Evolutionary conservation across 2,888 invertebrate genomes (phyloP), one percentile per base, ranked within the genome.

Genomic region (Troides aeacus): DNA sequence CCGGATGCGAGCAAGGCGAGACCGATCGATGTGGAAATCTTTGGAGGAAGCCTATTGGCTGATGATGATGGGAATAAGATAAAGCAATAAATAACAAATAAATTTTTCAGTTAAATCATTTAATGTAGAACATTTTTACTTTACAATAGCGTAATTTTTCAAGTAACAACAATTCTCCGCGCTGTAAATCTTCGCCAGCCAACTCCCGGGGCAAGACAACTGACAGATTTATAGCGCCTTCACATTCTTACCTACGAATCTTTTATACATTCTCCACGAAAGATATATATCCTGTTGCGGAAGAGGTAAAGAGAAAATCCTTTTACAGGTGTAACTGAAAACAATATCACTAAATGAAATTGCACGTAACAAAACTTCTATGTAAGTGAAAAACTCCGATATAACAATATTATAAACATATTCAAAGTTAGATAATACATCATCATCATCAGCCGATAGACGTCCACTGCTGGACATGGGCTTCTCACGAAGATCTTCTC

Each of bases 141-240:
- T 58, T 6, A 58, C 23, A 58, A 58, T 39, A 53, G 69, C 63
- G 57, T 70, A 71, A 70, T 69, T 73, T 69, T 66, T 70, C 58
- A 46, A 66, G 71, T 61, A 68, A 30, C 59, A 66, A 64, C 67
- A 23, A 62, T 62, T 59, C 36, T 42, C 21, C 18, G 36, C 53
- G 73, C 77, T 74, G 72, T 81, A 81, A 81, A 81, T 81, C 80
- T 77, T 75, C 64, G 74, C 73, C 72, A 73, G 69, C 72, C 59
- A 56, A 70, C 70, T 42, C 70, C 68, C 71, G 70, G 72, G 72
- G 72, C 74, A 24, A 61, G 71, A 71, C 71, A 62, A 57, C 64
- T 65, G 70, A 62, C 74, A 75, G 77, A 80, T 80, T 79, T 80
- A 79, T 78, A 61, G 75, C 64, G 68, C 72, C 66, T 66, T 70